Conservation (phyloP, 35 echinoderm and acorn worm species). For the Apostichopus japonicus region DNA sequence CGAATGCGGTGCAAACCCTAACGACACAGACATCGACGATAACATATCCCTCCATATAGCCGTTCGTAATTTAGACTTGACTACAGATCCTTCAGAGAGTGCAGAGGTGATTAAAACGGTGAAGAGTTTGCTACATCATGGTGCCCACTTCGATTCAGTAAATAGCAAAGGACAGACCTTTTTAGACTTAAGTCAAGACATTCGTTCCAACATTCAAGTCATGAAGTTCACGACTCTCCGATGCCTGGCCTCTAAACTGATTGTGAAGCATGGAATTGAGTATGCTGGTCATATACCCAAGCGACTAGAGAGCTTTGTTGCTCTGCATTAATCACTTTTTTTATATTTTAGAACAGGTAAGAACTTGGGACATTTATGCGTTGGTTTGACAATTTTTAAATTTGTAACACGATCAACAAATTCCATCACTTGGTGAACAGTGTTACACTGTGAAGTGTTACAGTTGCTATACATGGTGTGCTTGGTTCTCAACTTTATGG, state of each 20-base stretch:
- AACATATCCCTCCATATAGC: conserved; percentile 89
- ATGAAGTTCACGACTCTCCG: conserved; percentile 89
- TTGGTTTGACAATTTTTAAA: no score
- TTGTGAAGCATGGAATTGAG: conserved; percentile 69
- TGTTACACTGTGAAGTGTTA: no score
- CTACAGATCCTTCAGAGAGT: conserved; percentile 45
- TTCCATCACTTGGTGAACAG: no score
- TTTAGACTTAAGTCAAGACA: conserved; percentile 72
- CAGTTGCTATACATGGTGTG: no score
- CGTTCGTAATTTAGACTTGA: conserved; percentile 47
- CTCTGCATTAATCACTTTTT: conserved; percentile 50
- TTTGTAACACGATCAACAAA: no score
- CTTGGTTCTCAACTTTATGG: no score
- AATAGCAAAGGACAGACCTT: conserved; percentile 78
- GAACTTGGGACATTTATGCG: no score
- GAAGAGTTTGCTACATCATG: conserved; percentile 73
- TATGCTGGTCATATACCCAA: conserved; percentile 85
- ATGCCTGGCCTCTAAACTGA: conserved; percentile 79
- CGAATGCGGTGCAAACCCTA: conserved; percentile 78
- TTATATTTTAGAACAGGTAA: background rate
- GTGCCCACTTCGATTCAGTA: conserved; percentile 82
- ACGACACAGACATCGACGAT: conserved; percentile 64
- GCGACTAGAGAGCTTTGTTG: conserved; percentile 82
- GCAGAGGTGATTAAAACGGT: conserved; percentile 63
- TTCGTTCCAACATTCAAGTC: conserved; percentile 73